Base-by-base conservation (phyloP, 2,113 vertebrate species). In the Corynorhinus townsendii region DNA sequence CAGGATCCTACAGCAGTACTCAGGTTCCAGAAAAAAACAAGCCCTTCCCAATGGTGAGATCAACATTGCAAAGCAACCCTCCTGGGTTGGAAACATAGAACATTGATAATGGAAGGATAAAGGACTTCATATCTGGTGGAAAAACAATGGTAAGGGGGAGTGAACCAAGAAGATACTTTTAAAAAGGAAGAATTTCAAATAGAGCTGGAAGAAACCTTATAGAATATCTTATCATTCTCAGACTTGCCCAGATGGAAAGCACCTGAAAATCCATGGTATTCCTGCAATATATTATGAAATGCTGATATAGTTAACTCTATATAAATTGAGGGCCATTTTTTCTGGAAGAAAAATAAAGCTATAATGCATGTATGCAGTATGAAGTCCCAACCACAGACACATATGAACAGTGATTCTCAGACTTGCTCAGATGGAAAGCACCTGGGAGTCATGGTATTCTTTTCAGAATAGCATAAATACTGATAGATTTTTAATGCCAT, bases 401-500 rank as follows among this genome's bases (percentile, higher is more conserved):
- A 38, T 40, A 93, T 12, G 40, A 90, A 90, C 43, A 49, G 62
- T 75, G 72, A 72, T 90, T 95, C 85, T 90, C 90, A 90, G 68
- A 86, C 33, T 47, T 79, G 20, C 81, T 93, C 81, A 93, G 82
- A 11, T 66, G 94, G 73, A 79, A 88, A 90, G 87, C 88, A 96
- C 54, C 47, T 96, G 92, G 43, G 94, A 93, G 43, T 71, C 30
- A 49, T 54, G 79, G 62, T 73, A 64, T 82, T 86, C 76, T 86
- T 91, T 85, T 91, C 56, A 68, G 66, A 95, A 92, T 7, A 90
- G 45, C 45, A 88, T 94, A 93, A 89, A 83, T 95, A 93, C 79
- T 93, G 54, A 96, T 90, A 59, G 79, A 90, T 89, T 94, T 94
- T 96, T 96, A 96, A 96, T 83, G 88, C 28, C 54, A 79, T 88